Evolutionary conservation across 2,888 invertebrate genomes (phyloP).

Genomic region (Prosopocoilus inquinatus): DNA sequence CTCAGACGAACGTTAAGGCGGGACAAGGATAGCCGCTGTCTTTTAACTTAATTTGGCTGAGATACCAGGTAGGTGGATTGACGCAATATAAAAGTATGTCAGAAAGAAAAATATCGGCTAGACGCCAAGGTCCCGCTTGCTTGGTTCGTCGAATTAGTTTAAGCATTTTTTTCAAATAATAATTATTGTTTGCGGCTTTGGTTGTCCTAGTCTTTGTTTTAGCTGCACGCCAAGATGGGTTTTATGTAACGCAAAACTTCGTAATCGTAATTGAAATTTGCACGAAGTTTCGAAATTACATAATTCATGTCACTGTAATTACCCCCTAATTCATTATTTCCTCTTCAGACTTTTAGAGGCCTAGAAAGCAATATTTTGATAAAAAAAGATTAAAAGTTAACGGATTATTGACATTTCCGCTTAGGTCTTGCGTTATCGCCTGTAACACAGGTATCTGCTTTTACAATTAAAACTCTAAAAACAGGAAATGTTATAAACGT

Average conservation of each 20-base stretch:
- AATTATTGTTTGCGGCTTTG: too few relatives aligned
- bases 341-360: too few relatives aligned
- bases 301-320: too few relatives aligned
- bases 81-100: constrained; percentile 33
- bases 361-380: too few relatives aligned
- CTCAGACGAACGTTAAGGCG: constrained; percentile 21
- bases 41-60: constrained; percentile 35
- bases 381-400: neutral
- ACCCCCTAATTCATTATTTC: too few relatives aligned
- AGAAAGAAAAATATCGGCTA: constrained; percentile 36
- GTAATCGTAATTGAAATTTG: too few relatives aligned
- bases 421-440: neutral
- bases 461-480: neutral
- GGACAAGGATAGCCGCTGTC: constrained; percentile 27
- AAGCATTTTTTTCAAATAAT: too few relatives aligned
- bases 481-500: constrained; percentile 1
- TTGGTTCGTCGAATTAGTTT: neutral
- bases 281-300: too few relatives aligned
- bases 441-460: neutral
- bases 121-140: constrained; percentile 30
- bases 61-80: constrained; percentile 36
- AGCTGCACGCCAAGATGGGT: too few relatives aligned
- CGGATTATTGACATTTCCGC: constrained; percentile 3
- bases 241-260: too few relatives aligned
- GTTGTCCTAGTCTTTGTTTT: too few relatives aligned